Base-by-base conservation (phyloP, 2,888 invertebrate genomes). In the Lasioglossum pauxillum region DNA sequence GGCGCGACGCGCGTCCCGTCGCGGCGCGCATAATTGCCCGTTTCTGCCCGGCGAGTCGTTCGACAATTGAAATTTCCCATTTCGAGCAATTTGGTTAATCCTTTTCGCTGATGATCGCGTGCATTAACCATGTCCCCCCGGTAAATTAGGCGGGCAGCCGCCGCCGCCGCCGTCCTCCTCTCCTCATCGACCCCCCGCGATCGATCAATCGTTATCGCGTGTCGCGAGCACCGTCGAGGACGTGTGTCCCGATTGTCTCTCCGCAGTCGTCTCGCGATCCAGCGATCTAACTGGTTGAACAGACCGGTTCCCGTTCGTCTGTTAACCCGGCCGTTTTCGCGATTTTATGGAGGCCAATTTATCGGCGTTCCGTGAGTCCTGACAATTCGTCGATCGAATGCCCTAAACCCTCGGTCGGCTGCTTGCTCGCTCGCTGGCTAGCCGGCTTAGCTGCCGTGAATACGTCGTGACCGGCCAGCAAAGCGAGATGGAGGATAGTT, bases 51-150 rank as follows among this genome's bases (percentile, higher is more conserved):
- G 75, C 85, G 79, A 84, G 78, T 83, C 78, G 75, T 64, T 75
- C 53, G 74, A 78, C 84, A 57, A 85, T 85, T 85, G 85, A 85
- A 85, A 85, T 85, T 80, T 76, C 85, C 85, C 85, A 79, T 85
- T 84, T 84, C 85, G 76, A 38, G 35, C 79, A 79, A 85, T 85
- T 85, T 73, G 79, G 73, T 80, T 85, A 80, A 85, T 84, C 85
- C 85, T 79, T 76, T 57, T 73, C 84, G 84, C 19, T 41, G 84
- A 75, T 53, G 46, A 72, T 69, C 74, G 23, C n/a, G 41, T 3
- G 38, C 12, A 31, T 49, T 75, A 49, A 75, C 69, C 23, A 38
- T 53, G 16, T 41, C 35, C 64, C 8, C 8, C 46, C 7, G 19
- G 79, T 64, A 10, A 74, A 46, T 38, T 64, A 49, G 23, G 49